These are phyloP conservation scores for Camelus dromedarius DNA, from an alignment of 2,113 vertebrate species.

Conservation along the genomic window DNA sequence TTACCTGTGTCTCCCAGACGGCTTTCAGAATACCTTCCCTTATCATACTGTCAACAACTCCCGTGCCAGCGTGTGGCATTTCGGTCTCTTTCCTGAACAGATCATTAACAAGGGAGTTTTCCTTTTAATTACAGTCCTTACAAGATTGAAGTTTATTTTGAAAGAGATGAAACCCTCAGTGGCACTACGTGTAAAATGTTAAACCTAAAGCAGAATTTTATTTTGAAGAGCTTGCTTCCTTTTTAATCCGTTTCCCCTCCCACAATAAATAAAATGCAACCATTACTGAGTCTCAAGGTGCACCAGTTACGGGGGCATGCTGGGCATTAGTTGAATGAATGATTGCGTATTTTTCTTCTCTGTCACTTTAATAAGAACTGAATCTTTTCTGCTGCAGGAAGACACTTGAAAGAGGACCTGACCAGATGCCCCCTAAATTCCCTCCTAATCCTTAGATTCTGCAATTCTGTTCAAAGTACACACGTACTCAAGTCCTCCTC, in stretches of 20 bases:
- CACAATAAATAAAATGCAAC: neutral
- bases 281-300: neutral
- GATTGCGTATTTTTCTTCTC: neutral
- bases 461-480: neutral
- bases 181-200: neutral
- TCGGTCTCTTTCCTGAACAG: neutral
- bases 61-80: neutral
- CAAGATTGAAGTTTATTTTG: neutral
- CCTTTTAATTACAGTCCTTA: neutral
- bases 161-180: neutral
- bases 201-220: conserved; percentile 27
- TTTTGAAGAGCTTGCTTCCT: conserved; percentile 13
- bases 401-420: neutral
- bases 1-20: neutral
- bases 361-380: neutral
- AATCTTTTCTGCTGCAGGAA: neutral
- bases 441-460: conserved; percentile 25
- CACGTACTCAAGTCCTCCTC: neutral
- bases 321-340: neutral
- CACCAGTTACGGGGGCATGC: neutral
- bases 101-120: neutral
- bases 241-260: neutral
- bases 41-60: neutral
- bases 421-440: conserved; percentile 24
- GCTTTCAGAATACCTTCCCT: neutral